phyloP scores from a whole-genome alignment of 2,888 invertebrate genomes.

The Tipula helvola region DNA sequence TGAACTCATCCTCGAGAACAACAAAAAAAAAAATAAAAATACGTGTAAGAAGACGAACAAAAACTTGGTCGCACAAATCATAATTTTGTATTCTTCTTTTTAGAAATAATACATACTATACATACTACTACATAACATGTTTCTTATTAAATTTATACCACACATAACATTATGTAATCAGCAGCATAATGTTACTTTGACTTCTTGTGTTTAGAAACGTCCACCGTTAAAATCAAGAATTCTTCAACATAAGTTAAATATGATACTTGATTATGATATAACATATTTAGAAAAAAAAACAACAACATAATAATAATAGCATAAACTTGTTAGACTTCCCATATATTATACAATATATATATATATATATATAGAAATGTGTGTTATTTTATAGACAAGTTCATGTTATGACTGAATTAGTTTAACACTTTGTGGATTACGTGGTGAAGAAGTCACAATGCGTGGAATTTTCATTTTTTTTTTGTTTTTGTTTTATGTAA shows the following conservation, averaged over 20 bases:
- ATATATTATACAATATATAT: too few species aligned
- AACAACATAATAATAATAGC: neutral
- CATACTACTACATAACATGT: neutral
- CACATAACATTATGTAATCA: neutral
- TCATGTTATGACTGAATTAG: constrained; percentile 4
- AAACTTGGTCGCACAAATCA: neutral
- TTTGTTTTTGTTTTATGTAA: neutral
- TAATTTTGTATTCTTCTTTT: neutral
- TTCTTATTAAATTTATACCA: neutral
- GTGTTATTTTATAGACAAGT: neutral
- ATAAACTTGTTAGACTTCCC: constrained; percentile 4
- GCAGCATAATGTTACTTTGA: neutral
- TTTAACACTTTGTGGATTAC: neutral
- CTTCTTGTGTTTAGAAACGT: neutral
- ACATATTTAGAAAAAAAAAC: neutral
- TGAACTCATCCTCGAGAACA: neutral
- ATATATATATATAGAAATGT: neutral
- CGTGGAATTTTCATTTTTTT: neutral
- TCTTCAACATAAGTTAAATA: neutral
- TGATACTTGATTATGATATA: neutral
- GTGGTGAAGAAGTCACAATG: neutral
- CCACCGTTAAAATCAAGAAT: neutral
- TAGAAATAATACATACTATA: neutral
- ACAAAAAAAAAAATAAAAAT: neutral
- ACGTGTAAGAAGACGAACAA: neutral